Evolutionary conservation across 2,888 invertebrate species (phyloP).

Genomic region (Conops quadrifasciatus): DNA sequence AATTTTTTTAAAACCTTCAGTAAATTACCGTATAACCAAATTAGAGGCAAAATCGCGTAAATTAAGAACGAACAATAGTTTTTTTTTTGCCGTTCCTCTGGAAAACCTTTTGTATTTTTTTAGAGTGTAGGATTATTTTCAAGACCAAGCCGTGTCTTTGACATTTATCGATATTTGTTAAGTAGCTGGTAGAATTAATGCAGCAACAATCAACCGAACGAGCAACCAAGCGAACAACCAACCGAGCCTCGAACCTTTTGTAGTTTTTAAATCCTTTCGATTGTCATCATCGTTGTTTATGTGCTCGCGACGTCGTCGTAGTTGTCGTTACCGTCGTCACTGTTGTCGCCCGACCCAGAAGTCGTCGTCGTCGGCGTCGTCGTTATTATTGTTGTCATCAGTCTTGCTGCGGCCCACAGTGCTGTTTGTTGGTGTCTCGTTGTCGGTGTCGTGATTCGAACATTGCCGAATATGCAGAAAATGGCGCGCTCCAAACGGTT

Average conservation of each 20-base stretch:
- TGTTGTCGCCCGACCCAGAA: no score
- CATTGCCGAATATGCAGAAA: constrained; percentile 34
- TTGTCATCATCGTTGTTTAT: background rate
- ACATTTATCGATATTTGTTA: background rate
- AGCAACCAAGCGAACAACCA: no score
- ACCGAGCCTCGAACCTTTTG: background rate
- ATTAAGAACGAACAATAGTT: no score
- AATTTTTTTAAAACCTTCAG: no score
- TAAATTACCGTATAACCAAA: no score
- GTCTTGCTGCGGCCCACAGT: background rate
- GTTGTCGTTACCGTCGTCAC: no score
- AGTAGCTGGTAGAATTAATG: constrained; percentile 17
- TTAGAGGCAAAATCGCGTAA: no score
- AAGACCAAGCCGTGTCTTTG: background rate
- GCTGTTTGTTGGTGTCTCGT: background rate
- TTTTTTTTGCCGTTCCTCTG: background rate
- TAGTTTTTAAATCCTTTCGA: constrained; percentile 8
- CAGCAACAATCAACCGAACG: background rate
- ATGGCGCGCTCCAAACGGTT: constrained; percentile 24
- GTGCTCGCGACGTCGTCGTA: background rate
- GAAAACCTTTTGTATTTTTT: background rate
- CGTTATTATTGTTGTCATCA: background rate
- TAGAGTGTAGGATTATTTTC: background rate
- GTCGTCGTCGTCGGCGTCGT: background rate
- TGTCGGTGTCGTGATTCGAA: constrained; percentile 22